phyloP scores from a whole-genome alignment of 2,888 invertebrate genomes.

The Molorchus minor region DNA sequence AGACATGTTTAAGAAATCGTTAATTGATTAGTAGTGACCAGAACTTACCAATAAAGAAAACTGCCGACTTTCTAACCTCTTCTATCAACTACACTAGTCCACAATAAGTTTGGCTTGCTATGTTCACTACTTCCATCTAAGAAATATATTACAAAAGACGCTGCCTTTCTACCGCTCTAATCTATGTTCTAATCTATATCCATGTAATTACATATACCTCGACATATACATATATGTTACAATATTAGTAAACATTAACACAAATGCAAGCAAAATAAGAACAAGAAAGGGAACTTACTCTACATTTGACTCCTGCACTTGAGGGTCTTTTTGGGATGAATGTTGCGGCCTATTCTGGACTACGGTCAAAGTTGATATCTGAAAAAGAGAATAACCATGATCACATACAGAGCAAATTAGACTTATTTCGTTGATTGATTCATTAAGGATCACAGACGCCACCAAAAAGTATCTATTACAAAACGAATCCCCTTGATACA shows the following conservation, averaged over 20 bases:
- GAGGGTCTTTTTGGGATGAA: no score
- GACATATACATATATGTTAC: slow-evolving; percentile 36
- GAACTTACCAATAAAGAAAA: slow-evolving; percentile 49
- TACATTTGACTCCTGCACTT: slow-evolving; percentile 31
- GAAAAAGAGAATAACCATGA: slow-evolving; percentile 39
- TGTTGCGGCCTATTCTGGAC: slow-evolving; percentile 46
- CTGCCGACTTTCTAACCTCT: slow-evolving; percentile 34
- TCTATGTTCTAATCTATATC: slow-evolving; percentile 25
- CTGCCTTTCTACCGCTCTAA: slow-evolving; percentile 21
- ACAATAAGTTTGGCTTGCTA: slow-evolving; percentile 36
- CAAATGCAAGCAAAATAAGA: slow-evolving; percentile 29
- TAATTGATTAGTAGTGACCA: slow-evolving; percentile 34
- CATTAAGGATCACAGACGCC: no score
- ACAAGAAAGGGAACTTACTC: slow-evolving; percentile 49
- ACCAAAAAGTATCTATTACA: no score
- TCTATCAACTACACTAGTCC: slow-evolving; percentile 49
- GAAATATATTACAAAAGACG: slow-evolving; percentile 38
- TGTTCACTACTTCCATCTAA: slow-evolving; percentile 34
- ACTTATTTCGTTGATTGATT: no score
- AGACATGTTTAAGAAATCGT: slow-evolving; percentile 21
- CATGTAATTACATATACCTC: no score
- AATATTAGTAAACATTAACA: slow-evolving; percentile 43
- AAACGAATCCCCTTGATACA: no score
- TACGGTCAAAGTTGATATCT: slow-evolving; percentile 44
- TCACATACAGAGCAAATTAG: no score